phyloP scores from a whole-genome alignment of 2,797 vertebrate species.

The Emydoidea blandingii region DNA sequence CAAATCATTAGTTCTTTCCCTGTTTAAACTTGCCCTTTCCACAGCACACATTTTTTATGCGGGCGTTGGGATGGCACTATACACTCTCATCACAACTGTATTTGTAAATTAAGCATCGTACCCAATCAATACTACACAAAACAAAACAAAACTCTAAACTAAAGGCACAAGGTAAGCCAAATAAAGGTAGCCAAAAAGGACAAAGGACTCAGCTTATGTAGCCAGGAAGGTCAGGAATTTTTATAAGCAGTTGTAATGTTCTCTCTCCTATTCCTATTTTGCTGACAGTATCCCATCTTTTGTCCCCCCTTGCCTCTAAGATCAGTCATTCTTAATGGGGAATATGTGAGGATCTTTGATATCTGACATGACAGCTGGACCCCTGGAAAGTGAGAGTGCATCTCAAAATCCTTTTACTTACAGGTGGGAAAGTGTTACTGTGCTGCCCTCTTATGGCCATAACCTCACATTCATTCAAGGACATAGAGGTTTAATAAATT shows the following conservation, averaged over 20 bases:
- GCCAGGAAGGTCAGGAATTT: not conserved
- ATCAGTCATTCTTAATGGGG: not conserved
- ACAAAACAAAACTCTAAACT: constrained; percentile 3
- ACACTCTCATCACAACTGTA: not conserved
- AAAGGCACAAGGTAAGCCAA: not conserved
- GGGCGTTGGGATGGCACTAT: constrained; percentile 17
- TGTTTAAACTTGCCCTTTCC: constrained; percentile 67
- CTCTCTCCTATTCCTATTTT: not conserved
- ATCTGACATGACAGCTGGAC: not conserved
- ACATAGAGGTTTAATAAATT: not conserved
- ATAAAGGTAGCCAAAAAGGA: not conserved
- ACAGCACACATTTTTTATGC: constrained; percentile 12
- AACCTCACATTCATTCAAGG: constrained; percentile 2
- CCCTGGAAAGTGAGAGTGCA: not conserved
- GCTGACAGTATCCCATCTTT: not conserved
- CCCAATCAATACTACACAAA: constrained; percentile 7
- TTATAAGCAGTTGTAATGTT: not conserved
- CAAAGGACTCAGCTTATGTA: constrained; percentile 29
- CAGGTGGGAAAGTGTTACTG: constrained; percentile 56
- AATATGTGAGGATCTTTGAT: fast-evolving
- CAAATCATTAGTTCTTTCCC: constrained; percentile 64
- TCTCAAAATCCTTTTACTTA: not conserved
- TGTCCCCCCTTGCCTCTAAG: not conserved
- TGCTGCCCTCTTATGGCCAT: constrained; percentile 78
- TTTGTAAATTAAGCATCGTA: constrained; percentile 2